Conservation (phyloP, 2,888 invertebrate species). For the Norana najaformis region DNA sequence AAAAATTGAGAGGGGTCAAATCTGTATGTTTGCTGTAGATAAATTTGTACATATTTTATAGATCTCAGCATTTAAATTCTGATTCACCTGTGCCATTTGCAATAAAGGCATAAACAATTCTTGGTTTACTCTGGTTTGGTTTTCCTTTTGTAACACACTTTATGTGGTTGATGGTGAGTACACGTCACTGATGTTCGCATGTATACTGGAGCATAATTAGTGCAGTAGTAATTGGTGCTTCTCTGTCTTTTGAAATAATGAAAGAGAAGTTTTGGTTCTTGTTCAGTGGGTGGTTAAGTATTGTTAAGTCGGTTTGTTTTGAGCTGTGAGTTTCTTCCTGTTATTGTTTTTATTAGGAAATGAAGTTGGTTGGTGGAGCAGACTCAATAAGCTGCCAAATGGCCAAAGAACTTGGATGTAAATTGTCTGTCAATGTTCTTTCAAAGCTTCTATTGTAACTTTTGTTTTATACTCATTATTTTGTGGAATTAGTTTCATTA, state of each 20-base stretch:
- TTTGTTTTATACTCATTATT: background rate
- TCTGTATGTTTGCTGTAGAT: no score
- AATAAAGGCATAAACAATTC: no score
- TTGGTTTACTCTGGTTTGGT: no score
- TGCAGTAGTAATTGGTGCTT: background rate
- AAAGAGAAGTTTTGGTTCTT: no score
- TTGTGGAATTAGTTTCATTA: no score
- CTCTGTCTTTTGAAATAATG: background rate
- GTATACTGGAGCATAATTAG: no score
- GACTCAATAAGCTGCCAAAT: constrained; percentile 8
- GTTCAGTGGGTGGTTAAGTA: background rate
- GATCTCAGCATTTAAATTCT: no score
- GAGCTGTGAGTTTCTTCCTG: background rate
- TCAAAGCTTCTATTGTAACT: background rate
- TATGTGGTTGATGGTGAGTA: background rate
- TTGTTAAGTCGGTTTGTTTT: background rate
- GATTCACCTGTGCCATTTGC: no score
- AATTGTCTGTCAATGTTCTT: background rate
- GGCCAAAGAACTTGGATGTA: constrained; percentile 18
- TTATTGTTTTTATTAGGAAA: constrained; percentile 14
- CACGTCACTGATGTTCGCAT: background rate
- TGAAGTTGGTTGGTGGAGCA: constrained; percentile 15
- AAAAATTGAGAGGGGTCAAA: no score
- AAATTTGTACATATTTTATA: no score
- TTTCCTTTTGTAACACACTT: no score